Evolutionary conservation across 35 echinoderm and acorn worm genomes (phyloP).

Genomic region (Eucidaris tribuloides): DNA sequence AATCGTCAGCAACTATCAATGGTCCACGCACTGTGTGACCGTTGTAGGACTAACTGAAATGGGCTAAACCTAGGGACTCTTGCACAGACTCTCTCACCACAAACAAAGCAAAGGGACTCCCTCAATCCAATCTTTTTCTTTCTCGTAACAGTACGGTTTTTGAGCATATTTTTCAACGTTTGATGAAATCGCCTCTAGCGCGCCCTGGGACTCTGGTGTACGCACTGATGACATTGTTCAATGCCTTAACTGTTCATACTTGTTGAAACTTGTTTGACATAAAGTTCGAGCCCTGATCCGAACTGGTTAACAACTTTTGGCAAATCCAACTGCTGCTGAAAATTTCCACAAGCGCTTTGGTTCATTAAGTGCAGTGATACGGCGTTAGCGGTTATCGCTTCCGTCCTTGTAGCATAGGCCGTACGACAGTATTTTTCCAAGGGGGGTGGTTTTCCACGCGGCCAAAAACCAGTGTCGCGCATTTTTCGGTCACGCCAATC

Average conservation of each 20-base stretch:
- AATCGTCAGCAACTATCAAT: too few species aligned
- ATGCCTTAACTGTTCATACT: slow-evolving; percentile 42
- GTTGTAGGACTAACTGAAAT: slow-evolving; percentile 76
- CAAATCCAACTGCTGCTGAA: slow-evolving; percentile 60
- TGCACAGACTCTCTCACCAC: slow-evolving; percentile 19
- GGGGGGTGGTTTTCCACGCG: too few species aligned
- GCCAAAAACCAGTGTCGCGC: too few species aligned
- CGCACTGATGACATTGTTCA: slow-evolving; percentile 34
- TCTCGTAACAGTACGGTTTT: slow-evolving; percentile 47
- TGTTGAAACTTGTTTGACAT: slow-evolving; percentile 40
- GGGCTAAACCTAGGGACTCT: slow-evolving; percentile 68
- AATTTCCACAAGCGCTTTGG: slow-evolving; percentile 57
- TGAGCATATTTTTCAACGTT: slow-evolving; percentile 72
- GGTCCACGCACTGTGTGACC: too few species aligned
- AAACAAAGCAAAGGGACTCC: slow-evolving; percentile 45
- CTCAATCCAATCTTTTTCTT: slow-evolving; percentile 33
- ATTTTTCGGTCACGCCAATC: too few species aligned
- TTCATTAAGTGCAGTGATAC: too few species aligned
- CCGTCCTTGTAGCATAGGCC: too few species aligned
- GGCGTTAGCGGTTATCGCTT: too few species aligned
- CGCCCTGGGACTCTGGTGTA: slow-evolving; percentile 49
- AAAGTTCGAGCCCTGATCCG: slow-evolving; percentile 66
- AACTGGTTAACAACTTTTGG: slow-evolving; percentile 39
- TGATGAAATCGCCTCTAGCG: slow-evolving; percentile 65
- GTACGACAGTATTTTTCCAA: too few species aligned